phyloP scores from a whole-genome alignment of 2,888 invertebrate species.

The Apodemia mormo region DNA sequence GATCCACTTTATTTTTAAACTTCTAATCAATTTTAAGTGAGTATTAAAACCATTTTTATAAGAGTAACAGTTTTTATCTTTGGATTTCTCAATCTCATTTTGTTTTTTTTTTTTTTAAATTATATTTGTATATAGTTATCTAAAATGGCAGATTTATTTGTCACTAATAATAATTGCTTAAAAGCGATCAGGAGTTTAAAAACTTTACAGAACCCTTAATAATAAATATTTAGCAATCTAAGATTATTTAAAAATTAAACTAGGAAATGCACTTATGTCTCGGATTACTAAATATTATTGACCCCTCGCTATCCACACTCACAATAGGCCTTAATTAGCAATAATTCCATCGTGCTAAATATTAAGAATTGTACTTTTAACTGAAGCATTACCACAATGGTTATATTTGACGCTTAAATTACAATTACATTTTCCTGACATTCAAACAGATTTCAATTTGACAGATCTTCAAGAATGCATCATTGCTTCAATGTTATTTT shows the following conservation, averaged over 20 bases:
- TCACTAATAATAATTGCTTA: background rate
- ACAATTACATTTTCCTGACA: background rate
- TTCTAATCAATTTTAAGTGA: background rate
- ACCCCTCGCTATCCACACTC: background rate
- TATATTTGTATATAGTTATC: background rate
- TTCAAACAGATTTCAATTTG: background rate
- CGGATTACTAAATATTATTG: background rate
- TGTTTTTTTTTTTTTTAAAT: background rate
- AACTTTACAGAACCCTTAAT: background rate
- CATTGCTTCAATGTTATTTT: too few relatives aligned
- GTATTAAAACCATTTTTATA: background rate
- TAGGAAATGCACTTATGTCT: constrained; percentile 9
- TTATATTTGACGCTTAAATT: background rate
- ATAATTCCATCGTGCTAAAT: background rate
- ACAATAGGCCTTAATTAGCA: constrained; percentile 22
- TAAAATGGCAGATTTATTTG: background rate
- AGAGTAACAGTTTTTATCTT: background rate
- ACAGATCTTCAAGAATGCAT: too few relatives aligned
- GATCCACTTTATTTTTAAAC: background rate
- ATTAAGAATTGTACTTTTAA: background rate
- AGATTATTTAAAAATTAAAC: constrained; percentile 3
- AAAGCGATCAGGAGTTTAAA: background rate
- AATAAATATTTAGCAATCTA: constrained; percentile 1
- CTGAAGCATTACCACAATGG: background rate
- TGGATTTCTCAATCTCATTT: too few relatives aligned